Evolutionary conservation across 2,888 invertebrate species (phyloP).

Genomic region (Reticulitermes lucifugus): DNA sequence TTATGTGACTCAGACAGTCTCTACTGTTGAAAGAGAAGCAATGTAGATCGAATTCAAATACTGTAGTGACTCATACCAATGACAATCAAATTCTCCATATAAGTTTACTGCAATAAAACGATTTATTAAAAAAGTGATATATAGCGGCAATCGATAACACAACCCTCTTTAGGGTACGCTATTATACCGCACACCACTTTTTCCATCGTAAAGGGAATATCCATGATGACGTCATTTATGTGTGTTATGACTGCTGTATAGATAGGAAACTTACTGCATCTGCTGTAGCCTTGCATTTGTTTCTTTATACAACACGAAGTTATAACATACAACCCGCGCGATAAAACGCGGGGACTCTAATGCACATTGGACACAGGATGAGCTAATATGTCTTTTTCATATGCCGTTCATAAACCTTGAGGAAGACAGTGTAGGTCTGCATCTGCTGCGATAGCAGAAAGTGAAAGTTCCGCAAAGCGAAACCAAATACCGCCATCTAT

Average conservation of each 20-base stretch:
- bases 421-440: too few species aligned
- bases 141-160: background rate
- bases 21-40: background rate
- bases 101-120: background rate
- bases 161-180: background rate
- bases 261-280: background rate
- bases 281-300: background rate
- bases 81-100: constrained; percentile 24
- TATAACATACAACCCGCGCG: background rate
- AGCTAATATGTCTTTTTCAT: too few species aligned
- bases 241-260: background rate
- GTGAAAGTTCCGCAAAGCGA: too few species aligned
- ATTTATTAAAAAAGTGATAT: constrained; percentile 37
- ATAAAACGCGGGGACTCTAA: too few species aligned
- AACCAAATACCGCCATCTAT: too few species aligned
- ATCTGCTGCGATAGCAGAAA: too few species aligned
- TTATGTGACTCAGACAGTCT: background rate
- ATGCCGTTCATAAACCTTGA: too few species aligned
- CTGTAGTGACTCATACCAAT: constrained; percentile 22
- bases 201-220: background rate
- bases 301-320: background rate
- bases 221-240: constrained; percentile 25
- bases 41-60: background rate
- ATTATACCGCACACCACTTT: background rate
- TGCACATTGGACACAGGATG: too few species aligned